Percentiles rank a stretch among this genome's conserved stretches.
These are phyloP conservation scores for Phyllopteryx taeniolatus DNA, from an alignment of 2,113 vertebrate species.

Conservation along the genomic window DNA sequence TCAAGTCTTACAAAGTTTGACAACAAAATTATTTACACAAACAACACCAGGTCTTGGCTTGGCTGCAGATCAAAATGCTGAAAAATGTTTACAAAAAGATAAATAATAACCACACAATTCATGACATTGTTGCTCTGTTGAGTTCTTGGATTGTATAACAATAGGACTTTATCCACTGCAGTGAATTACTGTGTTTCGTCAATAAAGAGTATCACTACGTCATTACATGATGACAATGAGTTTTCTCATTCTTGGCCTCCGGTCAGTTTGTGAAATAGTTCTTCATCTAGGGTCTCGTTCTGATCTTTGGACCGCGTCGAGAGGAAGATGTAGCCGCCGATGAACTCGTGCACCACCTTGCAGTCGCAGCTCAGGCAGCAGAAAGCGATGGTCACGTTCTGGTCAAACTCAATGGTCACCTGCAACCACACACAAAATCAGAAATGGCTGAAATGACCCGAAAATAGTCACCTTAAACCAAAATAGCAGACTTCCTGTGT, in stretches of 20 bases:
- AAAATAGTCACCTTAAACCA: not conserved
- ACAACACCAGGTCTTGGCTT: constrained; percentile 1
- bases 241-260: constrained; percentile 86
- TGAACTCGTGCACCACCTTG: constrained; percentile 94
- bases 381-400: constrained; percentile 87
- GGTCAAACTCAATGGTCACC: constrained; percentile 95
- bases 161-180: constrained; percentile 5
- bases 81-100: constrained; percentile 11
- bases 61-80: constrained; percentile 8
- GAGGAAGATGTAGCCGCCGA: constrained; percentile 97
- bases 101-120: constrained; percentile 7
- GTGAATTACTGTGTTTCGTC: not conserved
- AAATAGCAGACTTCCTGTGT: not conserved
- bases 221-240: not conserved
- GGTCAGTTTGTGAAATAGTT: constrained; percentile 94
- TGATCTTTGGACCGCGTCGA: constrained; percentile 97
- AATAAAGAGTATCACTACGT: not conserved
- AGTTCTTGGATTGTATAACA: constrained; percentile 1
- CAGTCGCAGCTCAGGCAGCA: constrained; percentile 88
- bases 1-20: constrained; percentile 12
- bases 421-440: constrained; percentile 51
- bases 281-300: constrained; percentile 92
- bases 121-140: constrained; percentile 7
- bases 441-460: too few species aligned
- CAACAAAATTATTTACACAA: constrained; percentile 42